Percentiles rank a stretch among this genome's conserved stretches.
phyloP scores from a whole-genome alignment of 2,888 invertebrate genomes.

The Germaria angustata region DNA sequence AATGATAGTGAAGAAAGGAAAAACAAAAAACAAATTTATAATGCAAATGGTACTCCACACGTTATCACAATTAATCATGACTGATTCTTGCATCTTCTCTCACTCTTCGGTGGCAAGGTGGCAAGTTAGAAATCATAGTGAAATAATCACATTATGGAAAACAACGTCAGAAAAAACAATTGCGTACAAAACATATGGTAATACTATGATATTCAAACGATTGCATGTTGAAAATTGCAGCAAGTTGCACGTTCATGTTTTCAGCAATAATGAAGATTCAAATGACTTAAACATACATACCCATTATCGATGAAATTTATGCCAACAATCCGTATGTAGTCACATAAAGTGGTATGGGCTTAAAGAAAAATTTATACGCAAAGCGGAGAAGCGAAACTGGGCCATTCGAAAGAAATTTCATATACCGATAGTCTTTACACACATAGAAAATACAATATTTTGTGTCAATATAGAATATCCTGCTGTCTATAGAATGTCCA shows the following conservation, averaged over 20 bases:
- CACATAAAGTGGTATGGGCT: too few relatives aligned
- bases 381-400: too few relatives aligned
- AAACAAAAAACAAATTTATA: neutral
- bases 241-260: neutral
- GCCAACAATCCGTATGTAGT: too few relatives aligned
- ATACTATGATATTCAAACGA: neutral
- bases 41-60: conserved; percentile 37
- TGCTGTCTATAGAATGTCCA: too few relatives aligned
- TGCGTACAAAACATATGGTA: conserved; percentile 1
- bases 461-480: too few relatives aligned
- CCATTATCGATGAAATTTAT: too few relatives aligned
- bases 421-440: too few relatives aligned
- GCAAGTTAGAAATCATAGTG: conserved; percentile 11
- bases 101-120: conserved; percentile 1
- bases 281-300: neutral
- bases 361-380: too few relatives aligned
- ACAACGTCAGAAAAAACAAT: neutral
- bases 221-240: neutral
- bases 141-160: conserved; percentile 9
- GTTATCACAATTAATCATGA: conserved; percentile 64
- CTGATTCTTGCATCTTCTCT: conserved; percentile 19
- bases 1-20: neutral
- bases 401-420: too few relatives aligned
- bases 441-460: too few relatives aligned
- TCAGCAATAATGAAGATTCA: neutral